Base-by-base conservation (phyloP, 2,113 vertebrate genomes). In the Phycodurus eques region DNA sequence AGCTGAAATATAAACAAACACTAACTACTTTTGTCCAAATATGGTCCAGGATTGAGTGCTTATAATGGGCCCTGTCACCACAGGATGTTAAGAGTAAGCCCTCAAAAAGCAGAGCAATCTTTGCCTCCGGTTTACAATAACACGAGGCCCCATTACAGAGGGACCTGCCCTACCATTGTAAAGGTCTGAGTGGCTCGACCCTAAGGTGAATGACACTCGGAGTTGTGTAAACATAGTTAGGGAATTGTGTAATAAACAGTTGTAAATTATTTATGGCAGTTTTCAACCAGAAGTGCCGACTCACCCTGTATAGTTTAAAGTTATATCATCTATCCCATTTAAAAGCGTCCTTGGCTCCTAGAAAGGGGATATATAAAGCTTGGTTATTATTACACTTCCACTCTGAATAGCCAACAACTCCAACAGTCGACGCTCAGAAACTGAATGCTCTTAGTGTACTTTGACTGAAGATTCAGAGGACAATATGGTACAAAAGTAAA, bases 1-100 rank as follows among this genome's bases (percentile, higher is more conserved):
- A 70, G 73, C 83, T 83, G 70, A 77, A 88, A 87, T 84, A 75
- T 88, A 89, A 90, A 88, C 86, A 90, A 88, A 85, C 87, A 88
- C 84, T 70, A 71, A 78, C 80, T 78, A 77, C 83, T 84, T 87
- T 71, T 88, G 80, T 84, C 87, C 87, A 90, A 89, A 90, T 88
- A 90, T 85, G 87, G 85, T 62, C 39, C 74, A 83, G 73, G 74
- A 81, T 80, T 83, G 72, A 46, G 80, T 73, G 79, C 83, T 88
- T 88, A 83, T 86, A 85, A 87, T 51, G 79, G 80, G 67, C n/a
- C 83, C 80, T 86, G 85, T 89, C 86, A 86, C 80, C 85, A 87
- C 89, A 90, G 88, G 87, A 90, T 87, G 82, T 85, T 88, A 66
- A 78, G 83, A 83, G 63, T 33, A 62, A 83, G 73, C 72, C 81